phyloP scores from a whole-genome alignment of 2,113 vertebrate species.

The Micromys minutus region DNA sequence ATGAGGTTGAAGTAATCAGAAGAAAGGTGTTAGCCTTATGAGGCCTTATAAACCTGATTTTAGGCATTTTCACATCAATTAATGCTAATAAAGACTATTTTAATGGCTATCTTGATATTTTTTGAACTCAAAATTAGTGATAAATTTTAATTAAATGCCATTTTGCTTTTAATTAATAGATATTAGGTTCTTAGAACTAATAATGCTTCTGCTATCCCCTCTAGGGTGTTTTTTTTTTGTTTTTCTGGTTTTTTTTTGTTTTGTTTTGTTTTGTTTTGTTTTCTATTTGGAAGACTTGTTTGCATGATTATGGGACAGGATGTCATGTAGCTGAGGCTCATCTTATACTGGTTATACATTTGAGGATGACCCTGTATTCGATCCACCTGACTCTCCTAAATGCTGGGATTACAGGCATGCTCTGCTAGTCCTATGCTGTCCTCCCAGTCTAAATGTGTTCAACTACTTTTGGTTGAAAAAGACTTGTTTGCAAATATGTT shows the following conservation, averaged over 20 bases:
- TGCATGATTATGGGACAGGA: neutral
- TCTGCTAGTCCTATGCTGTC: neutral
- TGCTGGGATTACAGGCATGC: neutral
- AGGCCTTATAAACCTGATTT: neutral
- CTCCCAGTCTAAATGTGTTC: slow-evolving; percentile 32
- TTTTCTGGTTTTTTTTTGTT: too few relatives aligned
- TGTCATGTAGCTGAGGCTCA: neutral
- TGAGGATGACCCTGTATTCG: neutral
- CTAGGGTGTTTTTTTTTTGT: neutral
- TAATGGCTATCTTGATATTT: neutral
- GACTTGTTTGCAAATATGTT: slow-evolving; percentile 13
- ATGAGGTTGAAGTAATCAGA: neutral
- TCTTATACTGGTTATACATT: neutral
- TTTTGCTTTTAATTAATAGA: neutral
- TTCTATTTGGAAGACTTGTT: neutral
- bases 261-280: neutral
- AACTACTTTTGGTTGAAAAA: slow-evolving; percentile 14
- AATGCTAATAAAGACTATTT: neutral
- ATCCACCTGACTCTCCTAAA: neutral
- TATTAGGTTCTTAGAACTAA: neutral
- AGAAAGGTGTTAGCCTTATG: neutral
- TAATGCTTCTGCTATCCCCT: neutral
- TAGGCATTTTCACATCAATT: neutral
- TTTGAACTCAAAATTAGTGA: slow-evolving; percentile 11
- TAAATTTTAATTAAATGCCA: neutral